Base-by-base conservation (phyloP, 2,797 vertebrate genomes). In the Sphenopsis melanotis region DNA sequence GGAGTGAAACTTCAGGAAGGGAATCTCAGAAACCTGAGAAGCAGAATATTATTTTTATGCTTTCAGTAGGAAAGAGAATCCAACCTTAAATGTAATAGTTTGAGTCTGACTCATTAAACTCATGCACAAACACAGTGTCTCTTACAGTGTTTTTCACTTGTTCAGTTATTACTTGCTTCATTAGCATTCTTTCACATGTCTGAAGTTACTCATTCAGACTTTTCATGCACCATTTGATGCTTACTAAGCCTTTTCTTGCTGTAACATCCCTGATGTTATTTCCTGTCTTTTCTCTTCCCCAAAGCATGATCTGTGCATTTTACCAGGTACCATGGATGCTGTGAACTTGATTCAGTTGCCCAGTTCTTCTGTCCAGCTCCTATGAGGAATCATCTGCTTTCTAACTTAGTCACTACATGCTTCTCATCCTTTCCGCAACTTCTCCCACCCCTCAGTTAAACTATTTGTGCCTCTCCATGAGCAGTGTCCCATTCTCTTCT, bases 21-120 rank as follows among this genome's bases (percentile, higher is more conserved):
- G 50, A 65, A 36, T 57, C 39, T 85, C 59, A 87, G 52, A 87
- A 83, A 59, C 32, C 39, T 29, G 16, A 82, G 53, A 72, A 74
- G 23, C 49, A 75, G 30, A 76, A 61, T 34, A 55, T 21, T 26
- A 36, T 91, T 76, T 87, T 80, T 64, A 88, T 74, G 32, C 23
- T 82, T 94, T 66, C 19, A 65, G 50, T 69, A 80, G 69, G 82
- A 68, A 91, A 57, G 29, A 78, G 66, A 87, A 57, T 74, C 34
- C 30, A 85, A 10, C 30, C 26, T 92, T 71, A 75, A 78, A 34
- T 36, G n/a, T 57, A 46, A 30, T 9, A 13, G 32, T 84, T 78
- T 49, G 49, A 87, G n/a, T 57, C 59, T 82, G 39, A 49, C 32
- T 72, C 59, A 34, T 57, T 72, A 61, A 87, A 69, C 13, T 65